Evolutionary conservation across 1,140 invertebrate genomes (phyloP).

Genomic region (Reticulitermes speratus): DNA sequence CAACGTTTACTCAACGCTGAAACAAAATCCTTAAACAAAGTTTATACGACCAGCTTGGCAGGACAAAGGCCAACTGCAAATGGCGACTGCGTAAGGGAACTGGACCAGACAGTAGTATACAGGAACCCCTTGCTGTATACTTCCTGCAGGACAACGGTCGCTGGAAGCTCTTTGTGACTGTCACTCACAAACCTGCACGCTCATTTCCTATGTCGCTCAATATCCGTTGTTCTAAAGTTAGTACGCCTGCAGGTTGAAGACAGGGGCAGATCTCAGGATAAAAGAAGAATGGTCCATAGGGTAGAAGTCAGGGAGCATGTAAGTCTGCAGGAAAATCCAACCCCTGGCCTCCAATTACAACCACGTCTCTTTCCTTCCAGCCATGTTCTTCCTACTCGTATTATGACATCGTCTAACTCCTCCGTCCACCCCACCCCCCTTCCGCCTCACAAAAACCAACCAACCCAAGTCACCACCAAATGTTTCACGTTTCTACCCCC

Average conservation of each 20-base stretch:
- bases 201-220: neutral
- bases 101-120: too few relatives aligned
- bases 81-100: too few relatives aligned
- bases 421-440: neutral
- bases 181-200: neutral
- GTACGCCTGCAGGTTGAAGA: neutral
- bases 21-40: too few relatives aligned
- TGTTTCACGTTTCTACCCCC: conserved; percentile 13
- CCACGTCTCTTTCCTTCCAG: neutral
- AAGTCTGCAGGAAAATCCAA: neutral
- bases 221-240: neutral
- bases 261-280: neutral
- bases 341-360: neutral
- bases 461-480: neutral
- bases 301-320: neutral
- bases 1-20: too few relatives aligned
- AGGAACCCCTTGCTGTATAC: neutral
- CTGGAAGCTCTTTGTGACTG: neutral
- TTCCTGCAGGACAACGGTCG: neutral
- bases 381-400: neutral
- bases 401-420: neutral
- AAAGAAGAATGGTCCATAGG: neutral
- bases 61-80: too few relatives aligned
- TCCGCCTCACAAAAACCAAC: too few relatives aligned
- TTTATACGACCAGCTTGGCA: too few relatives aligned